These are phyloP conservation scores for Deilephila elpenor DNA, from an alignment of 2,888 invertebrate species.

Conservation along the genomic window DNA sequence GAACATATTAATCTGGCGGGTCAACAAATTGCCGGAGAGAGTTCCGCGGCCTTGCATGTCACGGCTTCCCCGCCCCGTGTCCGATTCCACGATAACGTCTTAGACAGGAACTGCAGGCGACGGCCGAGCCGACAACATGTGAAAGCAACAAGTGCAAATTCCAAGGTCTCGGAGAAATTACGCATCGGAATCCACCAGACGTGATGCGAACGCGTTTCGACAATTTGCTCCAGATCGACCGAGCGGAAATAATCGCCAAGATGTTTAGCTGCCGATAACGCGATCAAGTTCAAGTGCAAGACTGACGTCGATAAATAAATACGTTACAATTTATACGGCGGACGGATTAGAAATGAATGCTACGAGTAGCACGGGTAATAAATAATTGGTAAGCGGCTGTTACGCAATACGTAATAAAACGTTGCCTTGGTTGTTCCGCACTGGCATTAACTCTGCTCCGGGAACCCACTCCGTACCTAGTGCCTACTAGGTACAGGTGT, in stretches of 20 bases:
- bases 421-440: slow-evolving; percentile 59
- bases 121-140: slow-evolving; percentile 62
- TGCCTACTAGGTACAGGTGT: slow-evolving; percentile 57
- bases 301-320: slow-evolving; percentile 59
- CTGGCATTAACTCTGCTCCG: slow-evolving; percentile 54
- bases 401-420: slow-evolving; percentile 63
- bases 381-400: slow-evolving; percentile 61
- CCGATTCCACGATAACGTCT: slow-evolving; percentile 63
- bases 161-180: slow-evolving; percentile 63
- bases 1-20: slow-evolving; percentile 62
- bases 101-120: slow-evolving; percentile 59
- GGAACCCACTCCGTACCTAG: slow-evolving; percentile 48
- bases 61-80: slow-evolving; percentile 49
- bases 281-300: slow-evolving; percentile 74
- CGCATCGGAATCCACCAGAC: slow-evolving; percentile 48
- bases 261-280: slow-evolving; percentile 57
- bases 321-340: slow-evolving; percentile 56
- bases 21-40: slow-evolving; percentile 66
- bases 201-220: slow-evolving; percentile 42
- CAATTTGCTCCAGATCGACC: slow-evolving; percentile 41
- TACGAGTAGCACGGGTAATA: slow-evolving; percentile 50
- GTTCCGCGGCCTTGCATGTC: slow-evolving; percentile 55
- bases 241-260: slow-evolving; percentile 59
- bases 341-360: slow-evolving; percentile 59
- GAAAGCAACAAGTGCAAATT: slow-evolving; percentile 77